Conservation (phyloP, 2,888 invertebrate species). For the Noctua janthina region DNA sequence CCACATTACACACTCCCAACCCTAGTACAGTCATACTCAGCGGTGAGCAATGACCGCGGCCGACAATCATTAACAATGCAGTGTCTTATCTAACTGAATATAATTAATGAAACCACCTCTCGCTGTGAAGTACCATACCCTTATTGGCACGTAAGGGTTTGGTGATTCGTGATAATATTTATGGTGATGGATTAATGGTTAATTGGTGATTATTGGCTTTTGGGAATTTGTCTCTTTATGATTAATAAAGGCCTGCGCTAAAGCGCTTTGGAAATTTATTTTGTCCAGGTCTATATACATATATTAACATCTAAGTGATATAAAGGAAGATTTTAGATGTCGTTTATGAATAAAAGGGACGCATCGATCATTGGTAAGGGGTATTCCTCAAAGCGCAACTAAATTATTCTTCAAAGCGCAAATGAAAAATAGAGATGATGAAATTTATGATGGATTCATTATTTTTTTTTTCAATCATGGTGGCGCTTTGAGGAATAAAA, state of each 20-base stretch:
- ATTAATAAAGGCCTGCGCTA: neutral
- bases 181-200: conserved; percentile 34
- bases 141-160: conserved; percentile 64
- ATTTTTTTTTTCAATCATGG: no score
- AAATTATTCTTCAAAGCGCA: no score
- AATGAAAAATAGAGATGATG: no score
- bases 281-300: neutral
- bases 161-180: conserved; percentile 45
- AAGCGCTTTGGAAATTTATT: neutral
- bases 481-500: no score
- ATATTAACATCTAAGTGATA: no score
- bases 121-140: conserved; percentile 80
- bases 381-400: no score
- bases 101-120: conserved; percentile 89
- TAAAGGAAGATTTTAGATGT: neutral
- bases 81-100: conserved; percentile 89
- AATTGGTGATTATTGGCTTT: conserved; percentile 30
- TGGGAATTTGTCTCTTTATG: neutral
- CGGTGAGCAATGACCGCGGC: conserved; percentile 86
- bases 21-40: conserved; percentile 77
- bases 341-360: neutral
- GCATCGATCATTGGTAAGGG: neutral
- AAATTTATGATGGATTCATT: no score
- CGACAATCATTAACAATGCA: conserved; percentile 87
- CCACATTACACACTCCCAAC: conserved; percentile 29